These are phyloP conservation scores for Furnarius figulus DNA, from an alignment of 2,113 vertebrate genomes.

Conservation along the genomic window DNA sequence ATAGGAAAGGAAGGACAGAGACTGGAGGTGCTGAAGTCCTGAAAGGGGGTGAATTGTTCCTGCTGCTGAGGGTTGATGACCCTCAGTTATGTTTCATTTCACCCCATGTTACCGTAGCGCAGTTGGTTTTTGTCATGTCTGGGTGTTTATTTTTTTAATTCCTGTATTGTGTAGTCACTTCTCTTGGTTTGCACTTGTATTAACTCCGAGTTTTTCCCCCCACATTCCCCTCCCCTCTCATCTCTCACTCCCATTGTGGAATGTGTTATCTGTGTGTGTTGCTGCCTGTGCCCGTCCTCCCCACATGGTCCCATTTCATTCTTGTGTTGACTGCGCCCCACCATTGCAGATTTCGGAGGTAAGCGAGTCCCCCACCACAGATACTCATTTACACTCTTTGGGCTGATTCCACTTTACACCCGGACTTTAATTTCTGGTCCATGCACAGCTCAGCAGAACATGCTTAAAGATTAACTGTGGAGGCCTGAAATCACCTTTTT, in stretches of 20 bases:
- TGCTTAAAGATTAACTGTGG: neutral
- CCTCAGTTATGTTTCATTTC: neutral
- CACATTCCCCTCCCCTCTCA: slow-evolving; percentile 61
- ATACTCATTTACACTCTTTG: neutral
- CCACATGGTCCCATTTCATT: slow-evolving; percentile 84
- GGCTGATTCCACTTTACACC: neutral
- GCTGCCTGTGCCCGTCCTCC: slow-evolving; percentile 80
- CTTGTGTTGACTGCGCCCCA: slow-evolving; percentile 82
- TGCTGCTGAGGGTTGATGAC: neutral
- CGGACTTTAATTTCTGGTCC: neutral
- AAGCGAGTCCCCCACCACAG: slow-evolving; percentile 56
- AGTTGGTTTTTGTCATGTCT: slow-evolving; percentile 66
- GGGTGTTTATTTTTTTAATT: slow-evolving; percentile 58
- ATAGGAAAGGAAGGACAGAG: neutral
- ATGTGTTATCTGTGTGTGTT: slow-evolving; percentile 83
- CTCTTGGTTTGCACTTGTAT: slow-evolving; percentile 78
- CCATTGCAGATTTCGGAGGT: slow-evolving; percentile 84
- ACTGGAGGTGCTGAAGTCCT: neutral
- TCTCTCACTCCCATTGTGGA: slow-evolving; percentile 82
- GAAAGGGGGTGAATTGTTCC: neutral
- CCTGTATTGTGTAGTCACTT: slow-evolving; percentile 76
- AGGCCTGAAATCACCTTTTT: neutral
- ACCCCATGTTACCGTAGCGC: neutral
- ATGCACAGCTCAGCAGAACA: neutral
- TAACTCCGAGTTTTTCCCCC: slow-evolving; percentile 78